These are phyloP conservation scores for Alces alces DNA, from an alignment of 2,113 vertebrate species.

Conservation along the genomic window DNA sequence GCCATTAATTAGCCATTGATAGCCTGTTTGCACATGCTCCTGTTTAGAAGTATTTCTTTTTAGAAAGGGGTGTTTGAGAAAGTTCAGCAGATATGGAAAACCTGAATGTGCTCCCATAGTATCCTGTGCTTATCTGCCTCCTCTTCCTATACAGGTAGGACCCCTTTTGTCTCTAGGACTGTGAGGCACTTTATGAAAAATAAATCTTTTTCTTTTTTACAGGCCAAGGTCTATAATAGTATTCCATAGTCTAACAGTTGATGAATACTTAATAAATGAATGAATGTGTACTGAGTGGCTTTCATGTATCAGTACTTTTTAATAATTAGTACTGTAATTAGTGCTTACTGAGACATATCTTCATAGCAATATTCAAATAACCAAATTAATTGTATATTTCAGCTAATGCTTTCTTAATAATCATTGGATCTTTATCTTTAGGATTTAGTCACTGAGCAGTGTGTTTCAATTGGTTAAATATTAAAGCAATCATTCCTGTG, in stretches of 20 bases:
- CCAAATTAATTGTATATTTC: neutral
- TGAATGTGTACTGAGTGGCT: neutral
- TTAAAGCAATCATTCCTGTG: neutral
- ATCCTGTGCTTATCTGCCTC: constrained; percentile 71
- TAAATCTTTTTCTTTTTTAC: neutral
- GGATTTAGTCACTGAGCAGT: constrained; percentile 8
- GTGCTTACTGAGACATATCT: constrained; percentile 20
- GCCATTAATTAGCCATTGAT: constrained; percentile 44
- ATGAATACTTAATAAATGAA: neutral
- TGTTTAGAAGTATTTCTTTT: constrained; percentile 76
- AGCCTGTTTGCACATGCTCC: constrained; percentile 57
- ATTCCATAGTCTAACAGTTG: neutral
- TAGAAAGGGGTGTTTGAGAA: constrained; percentile 75
- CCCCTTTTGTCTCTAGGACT: constrained; percentile 60
- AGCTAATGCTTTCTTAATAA: constrained; percentile 20
- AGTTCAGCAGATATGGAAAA: constrained; percentile 70
- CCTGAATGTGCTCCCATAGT: constrained; percentile 70
- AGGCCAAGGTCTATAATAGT: neutral
- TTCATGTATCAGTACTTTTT: constrained; percentile 5
- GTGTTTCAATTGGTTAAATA: neutral
- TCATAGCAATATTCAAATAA: constrained; percentile 37
- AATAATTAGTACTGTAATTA: constrained; percentile 30
- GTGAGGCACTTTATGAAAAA: constrained; percentile 35
- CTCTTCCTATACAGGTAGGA: constrained; percentile 71
- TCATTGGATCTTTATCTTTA: neutral